phyloP scores from a whole-genome alignment of 2,797 vertebrate genomes.

The Peromyscus nudipes region DNA sequence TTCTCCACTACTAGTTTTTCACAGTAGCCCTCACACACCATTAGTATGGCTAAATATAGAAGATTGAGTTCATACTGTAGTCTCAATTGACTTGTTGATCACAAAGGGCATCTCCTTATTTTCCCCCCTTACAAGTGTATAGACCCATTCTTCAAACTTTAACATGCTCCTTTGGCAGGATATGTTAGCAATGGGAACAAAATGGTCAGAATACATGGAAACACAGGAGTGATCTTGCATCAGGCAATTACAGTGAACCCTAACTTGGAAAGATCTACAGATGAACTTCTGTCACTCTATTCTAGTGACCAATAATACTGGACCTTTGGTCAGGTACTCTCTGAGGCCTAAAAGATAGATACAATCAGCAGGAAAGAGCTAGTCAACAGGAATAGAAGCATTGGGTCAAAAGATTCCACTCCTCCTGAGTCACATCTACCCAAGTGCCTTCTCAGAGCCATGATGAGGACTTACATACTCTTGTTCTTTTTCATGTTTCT shows the following conservation, averaged over 20 bases:
- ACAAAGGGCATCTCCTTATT: neutral
- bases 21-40: neutral
- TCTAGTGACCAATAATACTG: neutral
- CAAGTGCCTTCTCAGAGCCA: neutral
- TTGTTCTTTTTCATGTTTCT: neutral
- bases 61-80: neutral
- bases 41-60: neutral
- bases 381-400: neutral
- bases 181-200: neutral
- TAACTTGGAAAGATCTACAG: neutral
- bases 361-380: neutral
- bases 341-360: neutral
- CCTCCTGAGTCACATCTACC: neutral
- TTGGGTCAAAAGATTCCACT: neutral
- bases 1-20: too few species aligned
- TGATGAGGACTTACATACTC: neutral
- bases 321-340: neutral
- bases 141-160: neutral
- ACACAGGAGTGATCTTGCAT: neutral
- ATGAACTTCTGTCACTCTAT: neutral
- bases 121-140: neutral
- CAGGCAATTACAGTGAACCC: neutral
- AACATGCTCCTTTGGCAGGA: neutral
- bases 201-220: neutral
- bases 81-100: neutral